Percentiles rank a stretch among this genome's conserved stretches.
These are phyloP conservation scores for Plagiodera versicolora DNA, from an alignment of 2,888 invertebrate genomes.

Conservation along the genomic window DNA sequence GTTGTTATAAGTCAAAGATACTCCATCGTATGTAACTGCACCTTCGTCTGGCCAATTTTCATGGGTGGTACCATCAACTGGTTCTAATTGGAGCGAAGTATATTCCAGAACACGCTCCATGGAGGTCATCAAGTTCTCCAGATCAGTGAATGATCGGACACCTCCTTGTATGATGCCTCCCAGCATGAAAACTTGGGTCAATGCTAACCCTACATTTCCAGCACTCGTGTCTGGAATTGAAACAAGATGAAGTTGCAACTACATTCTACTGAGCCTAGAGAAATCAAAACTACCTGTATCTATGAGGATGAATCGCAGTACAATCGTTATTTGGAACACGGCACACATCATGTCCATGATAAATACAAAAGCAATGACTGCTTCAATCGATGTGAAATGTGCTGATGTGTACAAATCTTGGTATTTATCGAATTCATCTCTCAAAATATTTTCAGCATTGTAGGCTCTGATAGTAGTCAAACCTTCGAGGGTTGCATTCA, in stretches of 20 bases:
- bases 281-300: conserved; percentile 32
- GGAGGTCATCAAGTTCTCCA: conserved; percentile 79
- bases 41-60: conserved; percentile 74
- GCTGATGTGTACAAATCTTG: conserved; percentile 50
- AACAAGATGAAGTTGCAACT: background rate
- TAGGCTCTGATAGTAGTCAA: conserved; percentile 51
- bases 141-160: conserved; percentile 82
- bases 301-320: conserved; percentile 36
- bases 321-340: conserved; percentile 36
- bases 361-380: conserved; percentile 47
- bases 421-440: conserved; percentile 48
- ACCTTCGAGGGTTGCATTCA: conserved; percentile 51
- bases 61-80: conserved; percentile 54
- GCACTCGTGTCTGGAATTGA: conserved; percentile 36
- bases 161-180: conserved; percentile 67
- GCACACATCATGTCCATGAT: conserved; percentile 43
- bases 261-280: too few relatives aligned
- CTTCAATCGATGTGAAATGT: conserved; percentile 43
- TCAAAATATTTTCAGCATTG: conserved; percentile 45
- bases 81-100: conserved; percentile 54
- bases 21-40: conserved; percentile 65
- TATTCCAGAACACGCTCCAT: conserved; percentile 74
- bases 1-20: conserved; percentile 72
- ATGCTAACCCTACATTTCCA: conserved; percentile 60
- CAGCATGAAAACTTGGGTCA: conserved; percentile 76